phyloP scores from a whole-genome alignment of 2,113 vertebrate species.

The Ammospiza caudacuta region DNA sequence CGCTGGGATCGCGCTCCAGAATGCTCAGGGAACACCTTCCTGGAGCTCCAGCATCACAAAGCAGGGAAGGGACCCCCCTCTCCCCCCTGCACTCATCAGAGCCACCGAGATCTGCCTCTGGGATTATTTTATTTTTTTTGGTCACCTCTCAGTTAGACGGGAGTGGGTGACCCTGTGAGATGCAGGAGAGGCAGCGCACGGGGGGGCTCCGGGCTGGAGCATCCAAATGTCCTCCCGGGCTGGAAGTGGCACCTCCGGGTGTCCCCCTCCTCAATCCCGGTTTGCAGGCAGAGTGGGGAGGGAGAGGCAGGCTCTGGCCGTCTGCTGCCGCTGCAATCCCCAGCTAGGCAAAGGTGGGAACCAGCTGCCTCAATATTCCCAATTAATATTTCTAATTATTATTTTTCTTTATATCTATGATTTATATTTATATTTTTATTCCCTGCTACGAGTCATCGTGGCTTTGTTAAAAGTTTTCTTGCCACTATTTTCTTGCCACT shows the following conservation, averaged over 20 bases:
- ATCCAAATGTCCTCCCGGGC: not conserved
- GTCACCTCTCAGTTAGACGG: not conserved
- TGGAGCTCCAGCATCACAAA: not conserved
- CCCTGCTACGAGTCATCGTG: accelerated
- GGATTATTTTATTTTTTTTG: not conserved
- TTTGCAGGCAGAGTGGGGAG: not conserved
- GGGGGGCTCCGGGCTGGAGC: not conserved
- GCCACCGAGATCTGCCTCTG: not conserved
- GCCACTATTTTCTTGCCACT: not conserved
- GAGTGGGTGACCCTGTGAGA: not conserved
- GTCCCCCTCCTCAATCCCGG: not conserved
- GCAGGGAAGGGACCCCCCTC: not conserved
- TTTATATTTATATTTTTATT: not conserved
- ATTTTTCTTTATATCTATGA: not conserved
- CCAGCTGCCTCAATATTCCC: not conserved
- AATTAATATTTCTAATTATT: accelerated
- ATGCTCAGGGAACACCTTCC: not conserved
- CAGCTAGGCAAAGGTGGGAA: not conserved
- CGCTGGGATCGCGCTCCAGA: slow-evolving; percentile 38
- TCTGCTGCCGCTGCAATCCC: slow-evolving; percentile 31
- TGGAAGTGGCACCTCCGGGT: not conserved
- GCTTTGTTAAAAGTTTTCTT: slow-evolving; percentile 20
- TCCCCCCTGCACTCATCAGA: not conserved
- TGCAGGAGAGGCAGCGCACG: not conserved
- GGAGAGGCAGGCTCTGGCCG: not conserved